Base-by-base conservation (phyloP, 1,140 invertebrate genomes). In the Chrysoperla carnea region DNA sequence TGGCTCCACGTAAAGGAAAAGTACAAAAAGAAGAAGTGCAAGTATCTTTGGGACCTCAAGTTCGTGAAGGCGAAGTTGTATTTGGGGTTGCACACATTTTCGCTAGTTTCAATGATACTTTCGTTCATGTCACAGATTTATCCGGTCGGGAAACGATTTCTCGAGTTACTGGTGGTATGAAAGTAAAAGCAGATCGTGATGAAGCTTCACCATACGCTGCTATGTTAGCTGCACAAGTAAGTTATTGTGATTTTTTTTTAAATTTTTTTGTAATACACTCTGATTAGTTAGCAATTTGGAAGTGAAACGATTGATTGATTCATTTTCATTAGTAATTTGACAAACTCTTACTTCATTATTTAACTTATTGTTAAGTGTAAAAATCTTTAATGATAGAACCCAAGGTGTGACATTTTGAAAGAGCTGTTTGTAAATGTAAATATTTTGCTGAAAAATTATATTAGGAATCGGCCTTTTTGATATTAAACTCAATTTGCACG, bases 81-180 rank as follows among this genome's bases (percentile, higher is more conserved):
- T 99, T 99, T 64, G 96, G 94, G 40, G 94, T 99, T 6, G 95
- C 94, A 41, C 96, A 99, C 66, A 99, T 99, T 57, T 99, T 93
- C 63, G 96, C 96, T 47, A 95, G 90, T 49, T 99, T 99, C 71
- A 99, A 99, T 61, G 96, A 99, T 62, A 99, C 96, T 36, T 99
- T 99, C 61, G 96, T 99, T 6, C 96, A 99, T 69, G 91, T 99
- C 31, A 99, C 96, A 4, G 96, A 99, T 72, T 72, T 99, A 50
- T 98, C 95, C 46, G 96, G 96, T 50, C 82, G 91, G 56, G 94
- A 99, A 85, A 99, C 95, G 3, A 98, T 99, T 58, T 86, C 88
- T 44, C 75, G 94, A 57, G 87, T 99, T 29, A 99, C 96, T 56
- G 96, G 96, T 63, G 96, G 96, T 45, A 99, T 99, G 96, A 99